Base-by-base conservation (phyloP, 2,888 invertebrate genomes). In the Chrysopilus asiliformis region DNA sequence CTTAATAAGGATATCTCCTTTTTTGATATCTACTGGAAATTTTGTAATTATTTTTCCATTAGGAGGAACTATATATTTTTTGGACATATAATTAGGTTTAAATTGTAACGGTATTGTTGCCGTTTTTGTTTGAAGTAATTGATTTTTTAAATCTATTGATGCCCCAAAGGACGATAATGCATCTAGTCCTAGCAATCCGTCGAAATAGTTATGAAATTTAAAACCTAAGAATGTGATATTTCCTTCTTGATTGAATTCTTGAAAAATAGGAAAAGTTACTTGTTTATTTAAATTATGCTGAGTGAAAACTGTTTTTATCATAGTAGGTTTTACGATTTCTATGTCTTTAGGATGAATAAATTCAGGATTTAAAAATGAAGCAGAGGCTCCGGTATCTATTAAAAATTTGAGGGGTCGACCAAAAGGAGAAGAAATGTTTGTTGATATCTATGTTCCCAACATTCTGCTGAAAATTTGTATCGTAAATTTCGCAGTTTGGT, bases 401-500 rank as follows among this genome's bases (percentile, higher is more conserved):
- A 32, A 27, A 27, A 39, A 36, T 27, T 36, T 39, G 2, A 28
- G 13, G 4, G 13, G 18, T 26, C 22, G 14, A 4, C 31, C 34
- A 8, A 31, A 35, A 10, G 31, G 39, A 4, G 32, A 31, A 13
- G 39, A 31, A 13, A 39, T 35, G 35, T 27, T 24, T 39, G 16
- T 39, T 39, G 4, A 39, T 20, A 24, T 39, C 39, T 39, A 39
- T 17, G 39, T 19, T 35, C 15, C 39, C 35, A 7, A 34, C 38
- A 13, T 2, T n/a, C 24, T 13, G 2, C 2, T 3, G 10, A 38
- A 38, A 34, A 38, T 38, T 34, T 38, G 19, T 14, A 19, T 38
- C 25, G 10, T 38, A 34, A n/a, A 34, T 29, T 34, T 32, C 36
- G n/a, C n/a, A n/a, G n/a, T 22, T 15, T 30, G 30, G 8, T 8